Conservation (phyloP, 2,797 vertebrate species). For the Lepus oiostolus region DNA sequence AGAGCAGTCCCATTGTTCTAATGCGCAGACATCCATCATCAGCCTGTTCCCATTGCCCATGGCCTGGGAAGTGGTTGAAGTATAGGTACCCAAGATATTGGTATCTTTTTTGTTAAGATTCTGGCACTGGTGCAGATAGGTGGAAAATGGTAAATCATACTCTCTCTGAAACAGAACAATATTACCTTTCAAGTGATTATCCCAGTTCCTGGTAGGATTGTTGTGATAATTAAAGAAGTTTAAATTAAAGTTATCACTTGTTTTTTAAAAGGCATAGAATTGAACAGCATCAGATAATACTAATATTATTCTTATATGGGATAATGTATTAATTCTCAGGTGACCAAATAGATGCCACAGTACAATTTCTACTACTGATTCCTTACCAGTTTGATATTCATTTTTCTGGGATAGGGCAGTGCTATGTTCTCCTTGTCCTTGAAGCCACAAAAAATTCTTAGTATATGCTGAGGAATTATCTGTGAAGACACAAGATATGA, state of each 20-base stretch:
- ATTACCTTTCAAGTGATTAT: conserved; percentile 5
- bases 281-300: not conserved
- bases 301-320: not conserved
- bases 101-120: not conserved
- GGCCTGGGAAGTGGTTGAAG: not conserved
- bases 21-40: conserved; percentile 62
- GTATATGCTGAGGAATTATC: not conserved
- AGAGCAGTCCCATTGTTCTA: conserved; percentile 70
- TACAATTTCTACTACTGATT: not conserved
- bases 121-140: not conserved
- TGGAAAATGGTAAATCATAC: not conserved
- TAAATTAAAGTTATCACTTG: not conserved
- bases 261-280: not conserved
- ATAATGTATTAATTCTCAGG: not conserved
- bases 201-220: not conserved
- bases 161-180: not conserved
- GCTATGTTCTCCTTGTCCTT: not conserved
- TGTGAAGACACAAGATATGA: not conserved
- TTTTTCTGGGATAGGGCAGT: not conserved
- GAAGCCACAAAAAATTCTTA: not conserved
- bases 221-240: conserved; percentile 10
- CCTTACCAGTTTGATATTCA: not conserved
- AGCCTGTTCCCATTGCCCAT: not conserved
- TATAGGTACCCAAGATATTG: not conserved
- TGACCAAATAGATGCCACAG: not conserved